A percentile compares a stretch with the other conserved stretches of the same genome.
Evolutionary conservation across 2,113 vertebrate genomes (phyloP).

Genomic region (Paedocypris sp.): DNA sequence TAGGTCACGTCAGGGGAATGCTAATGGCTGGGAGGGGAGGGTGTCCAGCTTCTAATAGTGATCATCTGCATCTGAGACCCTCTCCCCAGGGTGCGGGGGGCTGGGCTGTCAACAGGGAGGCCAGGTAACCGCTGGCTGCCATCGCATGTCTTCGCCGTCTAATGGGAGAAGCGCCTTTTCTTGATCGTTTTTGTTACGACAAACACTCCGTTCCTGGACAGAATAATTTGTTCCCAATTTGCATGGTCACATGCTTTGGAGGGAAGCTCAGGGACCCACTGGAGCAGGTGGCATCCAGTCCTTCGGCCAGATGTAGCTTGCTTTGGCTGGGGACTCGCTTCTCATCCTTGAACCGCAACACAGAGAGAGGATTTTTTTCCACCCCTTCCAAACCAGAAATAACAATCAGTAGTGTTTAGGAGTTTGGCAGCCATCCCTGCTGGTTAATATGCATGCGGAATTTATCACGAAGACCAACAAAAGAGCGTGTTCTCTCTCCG

Average conservation of each 20-base stretch:
- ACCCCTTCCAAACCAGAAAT: conserved; percentile 36
- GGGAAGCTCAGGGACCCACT: conserved; percentile 41
- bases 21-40: conserved; percentile 55
- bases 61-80: conserved; percentile 69
- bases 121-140: conserved; percentile 41
- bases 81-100: conserved; percentile 44
- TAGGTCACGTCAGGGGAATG: conserved; percentile 58
- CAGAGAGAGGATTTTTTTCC: conserved; percentile 20
- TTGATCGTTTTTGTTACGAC: conserved; percentile 31
- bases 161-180: conserved; percentile 44
- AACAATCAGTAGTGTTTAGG: conserved; percentile 38
- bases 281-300: conserved; percentile 51
- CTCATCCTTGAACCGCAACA: conserved; percentile 9
- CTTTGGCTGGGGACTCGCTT: conserved; percentile 24
- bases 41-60: conserved; percentile 55
- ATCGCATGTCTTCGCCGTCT: conserved; percentile 40
- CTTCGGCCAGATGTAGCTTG: conserved; percentile 31
- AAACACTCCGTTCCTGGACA: conserved; percentile 42
- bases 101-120: conserved; percentile 34
- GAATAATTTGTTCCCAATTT: conserved; percentile 62
- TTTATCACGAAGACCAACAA: conserved; percentile 6
- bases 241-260: conserved; percentile 39
- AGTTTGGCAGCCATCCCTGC: conserved; percentile 29
- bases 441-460: conserved; percentile 22
- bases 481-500: conserved; percentile 1